Conservation (phyloP, 2,797 vertebrate genomes). For the Huso huso region DNA sequence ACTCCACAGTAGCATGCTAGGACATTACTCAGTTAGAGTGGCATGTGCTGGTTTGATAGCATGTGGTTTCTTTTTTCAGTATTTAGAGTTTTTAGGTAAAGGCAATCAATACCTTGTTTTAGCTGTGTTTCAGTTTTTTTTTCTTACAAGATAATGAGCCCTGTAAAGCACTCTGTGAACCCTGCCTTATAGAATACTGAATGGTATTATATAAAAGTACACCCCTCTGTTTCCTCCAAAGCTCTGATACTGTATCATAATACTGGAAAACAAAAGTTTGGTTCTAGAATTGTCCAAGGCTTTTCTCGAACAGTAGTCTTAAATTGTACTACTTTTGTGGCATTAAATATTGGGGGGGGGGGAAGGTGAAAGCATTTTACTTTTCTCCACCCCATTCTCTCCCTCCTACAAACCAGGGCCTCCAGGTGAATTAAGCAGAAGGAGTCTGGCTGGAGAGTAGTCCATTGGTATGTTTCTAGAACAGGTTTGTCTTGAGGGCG, state of each 20-base stretch:
- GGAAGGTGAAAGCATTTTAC: conserved; percentile 2
- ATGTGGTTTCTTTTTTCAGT: no score
- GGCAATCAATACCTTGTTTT: no score
- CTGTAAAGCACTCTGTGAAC: no score
- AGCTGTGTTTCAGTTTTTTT: no score
- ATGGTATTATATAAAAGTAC: no score
- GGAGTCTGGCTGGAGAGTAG: conserved; percentile 25
- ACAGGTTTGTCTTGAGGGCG: conserved; percentile 83
- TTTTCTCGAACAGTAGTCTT: conserved; percentile 3
- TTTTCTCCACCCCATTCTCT: conserved; percentile 9
- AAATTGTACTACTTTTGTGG: neutral
- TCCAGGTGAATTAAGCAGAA: conserved; percentile 26
- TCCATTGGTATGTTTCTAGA: conserved; percentile 53
- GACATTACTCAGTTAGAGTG: neutral
- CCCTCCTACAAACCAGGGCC: conserved; percentile 7
- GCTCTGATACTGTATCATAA: neutral
- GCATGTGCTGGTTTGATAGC: neutral
- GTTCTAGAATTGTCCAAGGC: conserved; percentile 2
- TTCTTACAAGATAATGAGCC: no score
- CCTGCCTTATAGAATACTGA: no score
- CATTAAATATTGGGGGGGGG: neutral
- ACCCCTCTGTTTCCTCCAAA: no score
- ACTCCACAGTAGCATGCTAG: conserved; percentile 1
- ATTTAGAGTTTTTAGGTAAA: no score
- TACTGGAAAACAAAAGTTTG: neutral